Conservation (phyloP, 2,113 vertebrate genomes). For the Halichoerus grypus region DNA sequence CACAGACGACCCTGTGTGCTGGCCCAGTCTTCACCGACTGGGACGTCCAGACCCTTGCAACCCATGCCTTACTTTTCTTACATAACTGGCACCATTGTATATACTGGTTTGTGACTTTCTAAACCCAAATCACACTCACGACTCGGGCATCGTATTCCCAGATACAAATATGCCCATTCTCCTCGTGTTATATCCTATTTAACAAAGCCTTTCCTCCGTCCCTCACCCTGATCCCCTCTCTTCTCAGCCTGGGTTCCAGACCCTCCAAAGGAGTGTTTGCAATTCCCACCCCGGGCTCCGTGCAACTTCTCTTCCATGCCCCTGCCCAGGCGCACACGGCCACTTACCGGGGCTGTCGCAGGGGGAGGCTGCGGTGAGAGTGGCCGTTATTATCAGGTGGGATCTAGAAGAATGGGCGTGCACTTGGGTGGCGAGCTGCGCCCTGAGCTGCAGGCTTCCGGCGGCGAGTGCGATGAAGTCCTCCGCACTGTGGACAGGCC, state of each 20-base stretch:
- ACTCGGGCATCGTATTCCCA: accelerated
- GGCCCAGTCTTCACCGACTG: not conserved
- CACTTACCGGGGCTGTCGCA: conserved; percentile 85
- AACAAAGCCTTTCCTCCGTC: accelerated
- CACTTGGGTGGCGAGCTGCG: conserved; percentile 88
- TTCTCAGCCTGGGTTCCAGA: too few relatives aligned
- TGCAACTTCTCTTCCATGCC: accelerated
- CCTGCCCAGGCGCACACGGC: accelerated
- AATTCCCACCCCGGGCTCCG: accelerated
- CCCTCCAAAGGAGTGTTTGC: accelerated
- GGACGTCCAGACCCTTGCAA: not conserved
- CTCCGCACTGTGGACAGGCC: conserved; percentile 85
- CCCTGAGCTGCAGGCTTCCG: conserved; percentile 85
- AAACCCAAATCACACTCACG: accelerated
- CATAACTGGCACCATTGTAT: accelerated
- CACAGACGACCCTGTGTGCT: accelerated
- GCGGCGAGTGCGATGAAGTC: conserved; percentile 88
- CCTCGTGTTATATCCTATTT: accelerated
- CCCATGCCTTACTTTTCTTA: accelerated
- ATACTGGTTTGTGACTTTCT: too few relatives aligned
- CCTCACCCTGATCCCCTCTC: not conserved
- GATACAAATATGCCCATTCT: accelerated
- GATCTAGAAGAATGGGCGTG: conserved; percentile 92
- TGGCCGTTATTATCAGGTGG: conserved; percentile 91
- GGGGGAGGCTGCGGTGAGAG: conserved; percentile 87